Evolutionary conservation across 35 echinoderm and acorn worm genomes (phyloP).

Genomic region (Apostichopus japonicus): DNA sequence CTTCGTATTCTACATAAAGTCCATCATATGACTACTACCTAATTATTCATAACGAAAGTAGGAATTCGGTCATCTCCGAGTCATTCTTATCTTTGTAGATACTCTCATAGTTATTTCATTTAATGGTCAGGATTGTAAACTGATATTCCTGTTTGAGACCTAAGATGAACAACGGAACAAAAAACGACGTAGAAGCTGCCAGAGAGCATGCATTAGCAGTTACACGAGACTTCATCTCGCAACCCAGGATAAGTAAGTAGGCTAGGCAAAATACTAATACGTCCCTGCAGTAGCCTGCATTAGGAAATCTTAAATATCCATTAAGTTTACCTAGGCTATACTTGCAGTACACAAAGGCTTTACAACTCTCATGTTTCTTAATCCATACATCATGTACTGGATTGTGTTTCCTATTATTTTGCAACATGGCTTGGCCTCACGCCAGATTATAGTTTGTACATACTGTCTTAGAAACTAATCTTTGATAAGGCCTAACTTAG

Average conservation of each 20-base stretch:
- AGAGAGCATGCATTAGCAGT: slow-evolving; percentile 89
- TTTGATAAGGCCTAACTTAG: no score
- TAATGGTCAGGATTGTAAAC: neutral
- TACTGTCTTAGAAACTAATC: no score
- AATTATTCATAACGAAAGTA: slow-evolving; percentile 47
- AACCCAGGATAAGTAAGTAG: slow-evolving; percentile 92
- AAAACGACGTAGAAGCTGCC: slow-evolving; percentile 71
- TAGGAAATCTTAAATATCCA: no score
- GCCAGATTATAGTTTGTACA: no score
- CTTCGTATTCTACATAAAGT: neutral
- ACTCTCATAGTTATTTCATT: neutral
- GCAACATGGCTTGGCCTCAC: no score
- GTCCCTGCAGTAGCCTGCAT: no score
- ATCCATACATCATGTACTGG: neutral
- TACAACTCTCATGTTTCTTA: neutral
- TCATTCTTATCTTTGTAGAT: no score
- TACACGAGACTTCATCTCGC: slow-evolving; percentile 86
- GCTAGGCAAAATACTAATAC: neutral
- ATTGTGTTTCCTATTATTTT: no score
- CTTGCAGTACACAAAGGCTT: no score
- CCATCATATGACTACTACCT: slow-evolving; percentile 26
- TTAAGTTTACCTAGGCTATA: no score
- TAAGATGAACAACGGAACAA: slow-evolving; percentile 48
- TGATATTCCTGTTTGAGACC: neutral
- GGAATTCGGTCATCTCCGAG: slow-evolving; percentile 23